Evolutionary conservation across 2,113 vertebrate genomes (phyloP).

Genomic region (Trochalopteron elliotii): DNA sequence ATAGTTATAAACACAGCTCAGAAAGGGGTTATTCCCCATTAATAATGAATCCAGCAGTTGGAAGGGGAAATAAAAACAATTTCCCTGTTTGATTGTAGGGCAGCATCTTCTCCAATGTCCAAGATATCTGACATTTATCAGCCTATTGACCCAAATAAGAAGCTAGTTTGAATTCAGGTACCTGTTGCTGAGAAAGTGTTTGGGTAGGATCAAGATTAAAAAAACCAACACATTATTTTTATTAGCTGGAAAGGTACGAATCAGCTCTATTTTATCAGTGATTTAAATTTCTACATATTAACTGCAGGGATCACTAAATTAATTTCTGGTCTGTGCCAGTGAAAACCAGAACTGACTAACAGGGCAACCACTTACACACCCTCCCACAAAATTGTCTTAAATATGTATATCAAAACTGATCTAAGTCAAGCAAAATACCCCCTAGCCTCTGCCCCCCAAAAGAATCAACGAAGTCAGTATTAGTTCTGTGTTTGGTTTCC

Average conservation of each 20-base stretch:
- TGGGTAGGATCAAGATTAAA: neutral
- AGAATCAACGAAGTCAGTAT: neutral
- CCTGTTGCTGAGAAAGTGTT: neutral
- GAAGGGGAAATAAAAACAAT: neutral
- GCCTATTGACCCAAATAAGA: neutral
- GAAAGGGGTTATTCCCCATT: neutral
- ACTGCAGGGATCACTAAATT: neutral
- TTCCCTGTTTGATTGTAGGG: neutral
- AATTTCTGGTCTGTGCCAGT: neutral
- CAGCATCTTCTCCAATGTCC: neutral
- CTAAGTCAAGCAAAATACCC: neutral
- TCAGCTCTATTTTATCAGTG: neutral
- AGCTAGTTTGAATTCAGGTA: neutral
- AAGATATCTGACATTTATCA: neutral
- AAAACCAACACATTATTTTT: neutral
- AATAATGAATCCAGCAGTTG: neutral
- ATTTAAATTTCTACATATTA: neutral
- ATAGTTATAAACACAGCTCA: neutral
- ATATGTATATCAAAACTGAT: neutral
- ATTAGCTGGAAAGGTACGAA: neutral
- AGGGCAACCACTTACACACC: fast-evolving
- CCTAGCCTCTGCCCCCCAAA: fast-evolving
- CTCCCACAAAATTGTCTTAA: neutral
- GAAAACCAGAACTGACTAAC: neutral
- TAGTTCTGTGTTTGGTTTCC: neutral